Conservation (phyloP, 2,113 vertebrate genomes). For the Poecile atricapillus region DNA sequence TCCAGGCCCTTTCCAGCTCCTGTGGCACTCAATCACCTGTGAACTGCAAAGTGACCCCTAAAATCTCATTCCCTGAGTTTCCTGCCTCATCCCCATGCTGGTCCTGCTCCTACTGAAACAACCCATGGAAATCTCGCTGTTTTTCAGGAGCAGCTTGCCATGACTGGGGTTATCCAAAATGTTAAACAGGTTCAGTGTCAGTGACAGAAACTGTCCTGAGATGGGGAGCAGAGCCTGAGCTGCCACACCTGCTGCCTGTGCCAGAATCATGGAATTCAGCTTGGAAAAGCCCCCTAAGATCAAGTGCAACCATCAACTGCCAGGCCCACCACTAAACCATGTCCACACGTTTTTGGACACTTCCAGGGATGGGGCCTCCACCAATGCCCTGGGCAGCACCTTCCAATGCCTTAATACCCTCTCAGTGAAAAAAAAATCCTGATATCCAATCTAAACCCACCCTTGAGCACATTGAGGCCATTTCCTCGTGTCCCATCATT, state of each 20-base stretch:
- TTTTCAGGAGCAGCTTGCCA: background rate
- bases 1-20: background rate
- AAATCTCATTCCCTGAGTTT: background rate
- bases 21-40: background rate
- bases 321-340: background rate
- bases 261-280: background rate
- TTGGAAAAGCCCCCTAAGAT: background rate
- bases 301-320: background rate
- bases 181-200: background rate
- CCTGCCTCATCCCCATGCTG: background rate
- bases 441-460: background rate
- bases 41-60: background rate
- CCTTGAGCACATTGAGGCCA: rapidly evolving
- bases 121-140: background rate
- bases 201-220: background rate
- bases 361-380: background rate
- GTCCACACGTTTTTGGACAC: background rate
- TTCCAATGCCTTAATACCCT: too few relatives aligned
- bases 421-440: too few relatives aligned
- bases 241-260: background rate
- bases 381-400: background rate
- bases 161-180: background rate
- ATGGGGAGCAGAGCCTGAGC: background rate
- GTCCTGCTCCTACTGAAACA: background rate
- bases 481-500: background rate